These are phyloP conservation scores for Nothobranchius kuhntae DNA, from an alignment of 2,113 vertebrate genomes.

Conservation along the genomic window DNA sequence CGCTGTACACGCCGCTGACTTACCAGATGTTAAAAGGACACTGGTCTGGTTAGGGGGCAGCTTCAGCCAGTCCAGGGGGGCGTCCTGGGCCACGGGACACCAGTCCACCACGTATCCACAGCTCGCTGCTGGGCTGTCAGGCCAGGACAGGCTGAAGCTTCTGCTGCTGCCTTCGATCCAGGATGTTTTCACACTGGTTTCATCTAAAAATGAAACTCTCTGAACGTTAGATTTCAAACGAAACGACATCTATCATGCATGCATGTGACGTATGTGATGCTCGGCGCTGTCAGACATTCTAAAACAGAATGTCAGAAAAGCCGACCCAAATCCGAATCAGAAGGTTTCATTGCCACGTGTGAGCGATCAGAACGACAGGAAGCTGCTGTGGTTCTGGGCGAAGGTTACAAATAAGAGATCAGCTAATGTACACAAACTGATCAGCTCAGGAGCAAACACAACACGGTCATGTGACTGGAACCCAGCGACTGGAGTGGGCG, in stretches of 20 bases:
- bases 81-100: slow-evolving; percentile 18
- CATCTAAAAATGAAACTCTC: slow-evolving; percentile 14
- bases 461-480: too few relatives aligned
- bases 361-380: too few relatives aligned
- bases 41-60: slow-evolving; percentile 36
- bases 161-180: slow-evolving; percentile 15
- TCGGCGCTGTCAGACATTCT: neutral
- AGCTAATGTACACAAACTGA: too few relatives aligned
- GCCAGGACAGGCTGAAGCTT: slow-evolving; percentile 67
- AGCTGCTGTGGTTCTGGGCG: too few relatives aligned
- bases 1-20: neutral
- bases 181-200: neutral
- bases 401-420: too few relatives aligned
- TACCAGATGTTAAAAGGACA: slow-evolving; percentile 50
- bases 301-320: neutral
- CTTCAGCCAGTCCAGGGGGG: slow-evolving; percentile 63
- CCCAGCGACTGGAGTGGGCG: too few relatives aligned
- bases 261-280: too few relatives aligned
- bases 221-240: neutral
- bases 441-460: too few relatives aligned
- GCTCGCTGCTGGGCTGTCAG: slow-evolving; percentile 17
- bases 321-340: too few relatives aligned
- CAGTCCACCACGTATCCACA: slow-evolving; percentile 79
- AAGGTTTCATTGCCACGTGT: too few relatives aligned
- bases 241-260: too few relatives aligned